These are phyloP conservation scores for Drosophila neotestacea DNA, from an alignment of 2,888 invertebrate genomes.

Conservation along the genomic window DNA sequence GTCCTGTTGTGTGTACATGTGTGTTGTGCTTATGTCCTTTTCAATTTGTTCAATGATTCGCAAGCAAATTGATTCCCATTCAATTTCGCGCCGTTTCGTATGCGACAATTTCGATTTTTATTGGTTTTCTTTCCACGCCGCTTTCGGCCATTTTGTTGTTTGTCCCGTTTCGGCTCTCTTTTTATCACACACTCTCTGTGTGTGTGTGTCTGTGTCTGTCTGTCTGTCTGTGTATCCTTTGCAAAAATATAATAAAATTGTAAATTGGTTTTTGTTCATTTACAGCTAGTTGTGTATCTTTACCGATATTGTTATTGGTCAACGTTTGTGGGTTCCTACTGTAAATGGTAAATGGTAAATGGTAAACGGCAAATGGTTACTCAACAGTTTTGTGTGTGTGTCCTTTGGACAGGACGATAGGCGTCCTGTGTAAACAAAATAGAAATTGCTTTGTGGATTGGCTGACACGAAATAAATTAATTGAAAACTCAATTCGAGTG, in stretches of 20 bases:
- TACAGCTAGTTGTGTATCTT: conserved; percentile 66
- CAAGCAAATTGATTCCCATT: conserved; percentile 82
- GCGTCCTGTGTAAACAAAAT: conserved; percentile 54
- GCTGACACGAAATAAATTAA: conserved; percentile 72
- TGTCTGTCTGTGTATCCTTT: conserved; percentile 40
- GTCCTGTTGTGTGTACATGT: conserved; percentile 38
- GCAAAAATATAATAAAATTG: conserved; percentile 78
- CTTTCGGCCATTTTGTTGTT: conserved; percentile 57
- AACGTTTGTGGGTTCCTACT: conserved; percentile 45
- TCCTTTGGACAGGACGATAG: conserved; percentile 20
- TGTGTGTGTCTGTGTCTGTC: conserved; percentile 6
- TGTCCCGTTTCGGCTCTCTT: conserved; percentile 35
- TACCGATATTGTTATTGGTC: conserved; percentile 77
- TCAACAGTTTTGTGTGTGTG: conserved; percentile 15
- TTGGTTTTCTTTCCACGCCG: conserved; percentile 65
- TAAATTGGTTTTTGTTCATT: conserved; percentile 78
- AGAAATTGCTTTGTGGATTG: conserved; percentile 44
- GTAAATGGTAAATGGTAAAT: conserved; percentile 25
- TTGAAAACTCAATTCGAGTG: conserved; percentile 65
- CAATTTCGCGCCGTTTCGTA: conserved; percentile 77
- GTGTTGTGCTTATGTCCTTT: conserved; percentile 69
- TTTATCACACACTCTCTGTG: not conserved
- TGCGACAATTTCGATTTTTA: conserved; percentile 81
- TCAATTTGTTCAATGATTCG: conserved; percentile 84
- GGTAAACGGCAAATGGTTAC: not conserved